Percentiles rank a stretch among this genome's conserved stretches.
Evolutionary conservation across 1,140 invertebrate genomes (phyloP).

Genomic region (Magallana gigas): DNA sequence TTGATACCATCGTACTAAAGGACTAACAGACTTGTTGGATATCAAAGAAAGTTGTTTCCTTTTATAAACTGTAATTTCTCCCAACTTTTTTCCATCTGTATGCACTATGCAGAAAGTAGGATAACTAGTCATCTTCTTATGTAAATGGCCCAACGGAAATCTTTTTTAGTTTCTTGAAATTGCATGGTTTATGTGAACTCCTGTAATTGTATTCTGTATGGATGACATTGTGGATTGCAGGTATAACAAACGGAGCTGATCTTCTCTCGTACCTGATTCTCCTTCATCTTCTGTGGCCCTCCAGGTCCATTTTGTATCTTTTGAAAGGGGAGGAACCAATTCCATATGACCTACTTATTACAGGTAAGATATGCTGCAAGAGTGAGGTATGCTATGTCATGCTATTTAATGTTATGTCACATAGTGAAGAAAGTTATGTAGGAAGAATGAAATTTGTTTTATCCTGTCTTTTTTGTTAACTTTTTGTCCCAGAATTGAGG

Average conservation of each 20-base stretch:
- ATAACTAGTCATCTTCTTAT: too few species aligned
- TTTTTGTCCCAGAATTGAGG: neutral
- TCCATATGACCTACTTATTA: slow-evolving; percentile 81
- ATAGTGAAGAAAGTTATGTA: neutral
- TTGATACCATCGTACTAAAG: neutral
- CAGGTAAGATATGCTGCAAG: slow-evolving; percentile 59
- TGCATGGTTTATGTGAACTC: too few species aligned
- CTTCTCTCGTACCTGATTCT: slow-evolving; percentile 96
- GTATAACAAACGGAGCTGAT: slow-evolving; percentile 95
- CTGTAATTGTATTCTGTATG: neutral
- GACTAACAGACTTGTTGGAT: too few species aligned
- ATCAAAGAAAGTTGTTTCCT: too few species aligned
- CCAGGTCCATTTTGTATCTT: slow-evolving; percentile 93
- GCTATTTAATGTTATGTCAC: neutral
- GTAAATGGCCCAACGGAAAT: too few species aligned
- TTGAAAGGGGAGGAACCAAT: slow-evolving; percentile 67
- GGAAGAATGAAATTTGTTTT: neutral
- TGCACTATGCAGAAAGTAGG: too few species aligned
- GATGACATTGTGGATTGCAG: slow-evolving; percentile 79
- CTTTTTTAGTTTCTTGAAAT: too few species aligned
- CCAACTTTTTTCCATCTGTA: too few species aligned
- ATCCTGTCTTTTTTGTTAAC: too few species aligned
- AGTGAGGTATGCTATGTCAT: neutral
- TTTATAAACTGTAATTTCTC: too few species aligned
- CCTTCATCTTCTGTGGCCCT: slow-evolving; percentile 96